These are phyloP conservation scores for Aspiorhynchus laticeps DNA, from an alignment of 2,113 vertebrate species.

Conservation along the genomic window DNA sequence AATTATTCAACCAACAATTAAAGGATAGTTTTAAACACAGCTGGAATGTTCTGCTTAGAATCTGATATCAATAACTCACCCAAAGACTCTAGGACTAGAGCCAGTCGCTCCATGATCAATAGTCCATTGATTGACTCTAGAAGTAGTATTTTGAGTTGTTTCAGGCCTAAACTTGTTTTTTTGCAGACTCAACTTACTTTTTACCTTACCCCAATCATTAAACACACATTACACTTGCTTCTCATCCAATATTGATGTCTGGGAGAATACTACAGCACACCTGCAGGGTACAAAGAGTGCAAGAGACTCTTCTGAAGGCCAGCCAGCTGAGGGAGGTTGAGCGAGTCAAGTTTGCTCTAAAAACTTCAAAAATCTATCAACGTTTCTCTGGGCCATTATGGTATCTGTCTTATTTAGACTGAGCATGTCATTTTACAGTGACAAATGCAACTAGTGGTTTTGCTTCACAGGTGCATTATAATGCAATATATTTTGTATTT, in stretches of 20 bases:
- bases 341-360: background rate
- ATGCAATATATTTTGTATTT: background rate
- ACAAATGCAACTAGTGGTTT: background rate
- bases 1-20: slow-evolving; percentile 53
- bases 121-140: slow-evolving; percentile 61
- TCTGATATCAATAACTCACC: slow-evolving; percentile 61
- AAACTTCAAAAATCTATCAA: background rate
- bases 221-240: slow-evolving; percentile 32
- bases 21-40: slow-evolving; percentile 26
- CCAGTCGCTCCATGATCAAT: slow-evolving; percentile 63
- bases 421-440: background rate
- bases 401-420: background rate
- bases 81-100: slow-evolving; percentile 58
- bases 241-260: slow-evolving; percentile 24
- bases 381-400: background rate
- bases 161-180: slow-evolving; percentile 32
- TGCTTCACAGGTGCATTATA: background rate
- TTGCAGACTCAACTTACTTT: background rate
- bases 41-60: slow-evolving; percentile 57
- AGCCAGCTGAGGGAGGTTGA: background rate
- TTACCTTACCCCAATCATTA: background rate
- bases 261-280: background rate
- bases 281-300: background rate
- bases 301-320: background rate
- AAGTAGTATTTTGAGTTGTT: slow-evolving; percentile 53